These are phyloP conservation scores for Musca domestica DNA, from an alignment of 1,140 invertebrate species.

Conservation along the genomic window DNA sequence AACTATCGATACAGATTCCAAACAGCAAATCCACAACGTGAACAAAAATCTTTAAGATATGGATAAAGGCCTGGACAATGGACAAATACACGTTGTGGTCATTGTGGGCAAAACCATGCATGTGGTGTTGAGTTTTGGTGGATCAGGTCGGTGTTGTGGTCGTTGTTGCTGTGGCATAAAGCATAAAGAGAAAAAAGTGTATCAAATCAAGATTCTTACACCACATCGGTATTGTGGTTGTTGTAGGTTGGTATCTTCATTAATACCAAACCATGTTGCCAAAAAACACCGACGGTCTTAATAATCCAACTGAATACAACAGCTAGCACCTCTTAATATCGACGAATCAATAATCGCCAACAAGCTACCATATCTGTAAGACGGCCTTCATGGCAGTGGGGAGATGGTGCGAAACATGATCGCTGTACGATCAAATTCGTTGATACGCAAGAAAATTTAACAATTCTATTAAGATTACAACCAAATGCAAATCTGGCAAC, in stretches of 20 bases:
- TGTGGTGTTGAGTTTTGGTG: background rate
- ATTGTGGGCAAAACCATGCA: background rate
- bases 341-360: conserved; percentile 17
- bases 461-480: conserved; percentile 30
- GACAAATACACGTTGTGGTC: background rate
- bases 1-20: background rate
- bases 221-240: too few relatives aligned
- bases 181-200: background rate
- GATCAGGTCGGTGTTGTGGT: too few relatives aligned
- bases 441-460: conserved; percentile 18
- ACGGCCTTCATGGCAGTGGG: too few relatives aligned
- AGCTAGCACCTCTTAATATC: background rate
- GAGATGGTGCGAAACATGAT: background rate
- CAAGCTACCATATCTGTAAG: background rate
- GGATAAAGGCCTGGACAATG: background rate
- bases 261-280: conserved; percentile 1
- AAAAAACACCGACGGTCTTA: too few relatives aligned
- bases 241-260: conserved; percentile 16
- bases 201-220: background rate
- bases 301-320: conserved; percentile 1
- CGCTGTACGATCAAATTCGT: conserved; percentile 17
- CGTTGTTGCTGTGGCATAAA: conserved; percentile 5
- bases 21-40: background rate
- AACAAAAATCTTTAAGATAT: conserved; percentile 11
- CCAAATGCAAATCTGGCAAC: conserved; percentile 8